These are phyloP conservation scores for Morpho deidamia DNA, from an alignment of 2,888 invertebrate genomes.

Conservation along the genomic window DNA sequence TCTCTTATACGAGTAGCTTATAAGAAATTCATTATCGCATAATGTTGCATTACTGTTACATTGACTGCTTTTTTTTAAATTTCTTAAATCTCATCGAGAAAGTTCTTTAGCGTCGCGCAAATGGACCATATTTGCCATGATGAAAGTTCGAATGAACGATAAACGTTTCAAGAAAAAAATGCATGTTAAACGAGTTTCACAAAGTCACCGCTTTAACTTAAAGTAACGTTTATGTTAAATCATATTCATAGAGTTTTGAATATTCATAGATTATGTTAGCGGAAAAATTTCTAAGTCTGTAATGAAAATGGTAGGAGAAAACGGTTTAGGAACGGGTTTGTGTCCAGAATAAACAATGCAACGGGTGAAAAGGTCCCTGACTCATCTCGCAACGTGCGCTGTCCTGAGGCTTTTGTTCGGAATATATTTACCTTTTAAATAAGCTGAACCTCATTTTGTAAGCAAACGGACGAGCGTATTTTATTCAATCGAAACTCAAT, in stretches of 20 bases:
- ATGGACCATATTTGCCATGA: conserved; percentile 13
- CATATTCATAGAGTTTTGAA: conserved; percentile 33
- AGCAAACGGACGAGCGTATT: conserved; percentile 17
- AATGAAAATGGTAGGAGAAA: conserved; percentile 55
- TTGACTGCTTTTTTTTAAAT: neutral
- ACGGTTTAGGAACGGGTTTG: conserved; percentile 47
- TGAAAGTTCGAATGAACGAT: conserved; percentile 22
- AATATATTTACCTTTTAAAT: conserved; percentile 61
- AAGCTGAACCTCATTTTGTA: conserved; percentile 16
- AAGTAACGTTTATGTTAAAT: neutral
- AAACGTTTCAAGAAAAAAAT: conserved; percentile 9
- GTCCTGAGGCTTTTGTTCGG: conserved; percentile 54
- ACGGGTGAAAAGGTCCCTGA: conserved; percentile 65
- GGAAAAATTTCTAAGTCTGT: conserved; percentile 30
- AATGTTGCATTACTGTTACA: conserved; percentile 5
- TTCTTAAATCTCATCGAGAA: conserved; percentile 3
- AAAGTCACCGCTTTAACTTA: neutral
- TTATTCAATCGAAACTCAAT: conserved; percentile 19
- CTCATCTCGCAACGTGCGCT: conserved; percentile 51
- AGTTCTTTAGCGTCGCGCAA: conserved; percentile 2
- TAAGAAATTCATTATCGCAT: conserved; percentile 20
- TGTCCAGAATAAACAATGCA: conserved; percentile 63
- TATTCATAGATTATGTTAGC: conserved; percentile 38
- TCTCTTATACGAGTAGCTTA: conserved; percentile 11
- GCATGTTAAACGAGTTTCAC: conserved; percentile 5